A percentile compares a stretch with the other conserved stretches of the same genome.
Evolutionary conservation across 2,113 vertebrate species (phyloP).

Genomic region (Petaurus breviceps): DNA sequence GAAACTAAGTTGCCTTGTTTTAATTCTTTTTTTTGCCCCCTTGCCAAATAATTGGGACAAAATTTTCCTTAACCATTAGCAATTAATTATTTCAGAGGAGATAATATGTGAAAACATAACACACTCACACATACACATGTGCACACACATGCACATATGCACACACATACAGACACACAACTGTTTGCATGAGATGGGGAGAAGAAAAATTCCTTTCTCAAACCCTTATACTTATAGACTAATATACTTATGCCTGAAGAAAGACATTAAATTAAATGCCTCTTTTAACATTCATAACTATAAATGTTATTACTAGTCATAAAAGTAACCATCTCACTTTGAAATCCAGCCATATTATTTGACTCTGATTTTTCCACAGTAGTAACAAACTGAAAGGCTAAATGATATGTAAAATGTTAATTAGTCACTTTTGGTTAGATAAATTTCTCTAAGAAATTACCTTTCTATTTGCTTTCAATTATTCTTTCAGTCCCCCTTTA

Average conservation of each 20-base stretch:
- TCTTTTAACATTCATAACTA: conserved; percentile 5
- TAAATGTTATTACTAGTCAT: conserved; percentile 25
- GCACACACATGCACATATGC: no score
- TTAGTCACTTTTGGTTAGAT: not conserved
- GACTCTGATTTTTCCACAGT: conserved; percentile 1
- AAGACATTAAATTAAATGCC: conserved; percentile 46
- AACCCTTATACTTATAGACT: conserved; percentile 23
- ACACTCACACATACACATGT: not conserved
- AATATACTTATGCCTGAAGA: not conserved
- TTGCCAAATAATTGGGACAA: not conserved
- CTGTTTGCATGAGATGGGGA: not conserved
- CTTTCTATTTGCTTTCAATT: not conserved
- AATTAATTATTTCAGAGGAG: not conserved
- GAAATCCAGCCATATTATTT: conserved; percentile 9
- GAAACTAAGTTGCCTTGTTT: not conserved
- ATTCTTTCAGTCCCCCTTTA: not conserved
- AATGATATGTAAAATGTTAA: not conserved
- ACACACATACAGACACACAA: not conserved
- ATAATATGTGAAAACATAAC: not conserved
- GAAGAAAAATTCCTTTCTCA: conserved; percentile 1
- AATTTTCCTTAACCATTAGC: not conserved
- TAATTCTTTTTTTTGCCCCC: not conserved
- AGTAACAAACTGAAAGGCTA: conserved; percentile 12
- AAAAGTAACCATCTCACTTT: conserved; percentile 27
- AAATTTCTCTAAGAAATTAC: conserved; percentile 3